Evolutionary conservation across 2,888 invertebrate species (phyloP).

Genomic region (Leucozona laternaria): DNA sequence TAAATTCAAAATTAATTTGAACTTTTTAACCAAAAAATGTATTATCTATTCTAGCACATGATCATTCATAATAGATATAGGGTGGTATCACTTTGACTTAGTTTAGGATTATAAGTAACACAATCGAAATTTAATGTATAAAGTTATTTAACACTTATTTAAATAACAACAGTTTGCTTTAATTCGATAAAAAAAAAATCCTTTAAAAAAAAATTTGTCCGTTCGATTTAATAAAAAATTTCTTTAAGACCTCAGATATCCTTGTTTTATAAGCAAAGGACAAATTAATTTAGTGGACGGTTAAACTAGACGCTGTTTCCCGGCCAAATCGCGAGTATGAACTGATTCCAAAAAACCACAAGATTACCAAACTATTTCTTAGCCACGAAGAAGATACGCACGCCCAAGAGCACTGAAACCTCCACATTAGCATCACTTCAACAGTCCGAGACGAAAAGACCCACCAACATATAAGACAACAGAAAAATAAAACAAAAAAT

Average conservation of each 20-base stretch:
- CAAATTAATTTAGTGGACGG: constrained; percentile 2
- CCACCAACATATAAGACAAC: constrained; percentile 25
- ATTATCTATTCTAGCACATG: neutral
- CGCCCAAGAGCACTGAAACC: constrained; percentile 46
- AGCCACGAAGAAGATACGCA: constrained; percentile 55
- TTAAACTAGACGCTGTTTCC: constrained; percentile 63
- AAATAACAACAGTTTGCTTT: neutral
- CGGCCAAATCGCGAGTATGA: constrained; percentile 71
- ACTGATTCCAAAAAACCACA: constrained; percentile 70
- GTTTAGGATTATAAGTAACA: neutral
- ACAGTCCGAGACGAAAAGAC: constrained; percentile 41
- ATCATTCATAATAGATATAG: neutral
- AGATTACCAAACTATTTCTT: constrained; percentile 72
- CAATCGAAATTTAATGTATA: neutral
- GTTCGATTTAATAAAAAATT: neutral
- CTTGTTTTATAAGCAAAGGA: neutral
- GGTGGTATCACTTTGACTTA: neutral
- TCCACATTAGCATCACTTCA: constrained; percentile 61
- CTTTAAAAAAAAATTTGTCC: no score
- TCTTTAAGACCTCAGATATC: constrained; percentile 9
- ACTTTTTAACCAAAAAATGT: neutral
- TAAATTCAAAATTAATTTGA: neutral
- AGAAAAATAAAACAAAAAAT: constrained; percentile 33
- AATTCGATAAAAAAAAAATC: neutral
- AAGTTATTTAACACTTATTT: no score